Evolutionary conservation across 2,113 vertebrate genomes (phyloP).

Genomic region (Bubo blakistoni): DNA sequence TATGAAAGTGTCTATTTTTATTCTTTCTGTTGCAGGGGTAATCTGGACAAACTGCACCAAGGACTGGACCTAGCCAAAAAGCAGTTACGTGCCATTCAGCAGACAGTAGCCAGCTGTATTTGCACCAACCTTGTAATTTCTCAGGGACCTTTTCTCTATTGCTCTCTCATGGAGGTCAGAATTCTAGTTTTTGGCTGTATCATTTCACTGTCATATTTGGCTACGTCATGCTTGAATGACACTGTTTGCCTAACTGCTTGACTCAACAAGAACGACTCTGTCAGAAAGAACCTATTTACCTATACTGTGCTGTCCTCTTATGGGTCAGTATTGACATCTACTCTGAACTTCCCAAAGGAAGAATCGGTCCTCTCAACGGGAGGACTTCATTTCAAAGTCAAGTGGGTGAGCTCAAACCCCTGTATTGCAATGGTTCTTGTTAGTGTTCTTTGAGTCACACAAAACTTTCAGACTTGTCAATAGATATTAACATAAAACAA

Average conservation of each 20-base stretch:
- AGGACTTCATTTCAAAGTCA: not conserved
- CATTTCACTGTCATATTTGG: not conserved
- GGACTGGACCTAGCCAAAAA: conserved; percentile 93
- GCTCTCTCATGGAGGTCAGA: conserved; percentile 91
- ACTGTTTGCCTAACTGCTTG: not conserved
- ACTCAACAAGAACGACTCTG: not conserved
- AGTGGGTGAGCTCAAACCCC: not conserved
- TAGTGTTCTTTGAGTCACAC: not conserved
- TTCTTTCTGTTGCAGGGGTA: conserved; percentile 75
- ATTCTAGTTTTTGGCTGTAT: not conserved
- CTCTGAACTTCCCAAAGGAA: not conserved
- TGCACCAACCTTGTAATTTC: conserved; percentile 95
- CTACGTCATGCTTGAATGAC: not conserved
- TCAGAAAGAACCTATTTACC: not conserved
- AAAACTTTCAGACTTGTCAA: not conserved
- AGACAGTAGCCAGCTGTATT: conserved; percentile 95
- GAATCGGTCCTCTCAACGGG: not conserved
- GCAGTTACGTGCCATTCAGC: conserved; percentile 88
- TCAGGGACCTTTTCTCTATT: conserved; percentile 97
- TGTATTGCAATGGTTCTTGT: not conserved
- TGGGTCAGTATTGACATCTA: not conserved
- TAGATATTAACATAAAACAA: not conserved
- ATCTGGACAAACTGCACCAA: conserved; percentile 84
- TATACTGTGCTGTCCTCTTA: not conserved
- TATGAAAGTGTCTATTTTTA: not conserved